Conservation (phyloP, 2,113 vertebrate species). For the Poecilia latipinna region DNA sequence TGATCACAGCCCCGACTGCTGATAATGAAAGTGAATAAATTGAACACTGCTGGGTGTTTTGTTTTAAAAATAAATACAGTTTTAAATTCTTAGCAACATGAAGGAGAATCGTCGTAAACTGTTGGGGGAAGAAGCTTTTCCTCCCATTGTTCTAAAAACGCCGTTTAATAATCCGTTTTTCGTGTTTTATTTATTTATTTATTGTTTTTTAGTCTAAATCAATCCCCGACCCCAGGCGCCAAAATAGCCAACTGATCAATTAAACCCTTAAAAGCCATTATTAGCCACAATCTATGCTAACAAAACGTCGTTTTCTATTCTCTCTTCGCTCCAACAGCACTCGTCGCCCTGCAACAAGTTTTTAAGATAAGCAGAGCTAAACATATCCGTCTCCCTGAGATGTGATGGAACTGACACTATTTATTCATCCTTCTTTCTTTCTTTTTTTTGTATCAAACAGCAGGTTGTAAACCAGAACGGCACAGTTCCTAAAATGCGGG, state of each 20-base stretch:
- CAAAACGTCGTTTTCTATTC: neutral
- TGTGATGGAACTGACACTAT: neutral
- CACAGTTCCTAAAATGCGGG: constrained; percentile 6
- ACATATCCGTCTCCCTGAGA: neutral
- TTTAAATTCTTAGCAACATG: neutral
- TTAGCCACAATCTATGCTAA: neutral
- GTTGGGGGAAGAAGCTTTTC: neutral
- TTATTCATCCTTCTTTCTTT: too few relatives aligned
- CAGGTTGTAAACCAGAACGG: constrained; percentile 6
- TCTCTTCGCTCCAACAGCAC: neutral
- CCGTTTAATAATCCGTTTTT: neutral
- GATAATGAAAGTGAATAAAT: constrained; percentile 14
- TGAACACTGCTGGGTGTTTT: neutral
- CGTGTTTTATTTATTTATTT: too few relatives aligned
- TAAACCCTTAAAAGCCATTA: neutral
- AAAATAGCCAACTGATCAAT: neutral
- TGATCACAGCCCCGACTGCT: constrained; percentile 28
- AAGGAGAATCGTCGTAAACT: neutral
- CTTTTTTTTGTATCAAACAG: neutral
- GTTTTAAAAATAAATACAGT: neutral
- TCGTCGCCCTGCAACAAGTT: neutral
- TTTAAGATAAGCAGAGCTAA: neutral
- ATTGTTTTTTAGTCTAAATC: too few relatives aligned
- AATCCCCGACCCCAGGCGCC: too few relatives aligned
- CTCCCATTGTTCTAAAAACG: neutral